Evolutionary conservation across 2,797 vertebrate genomes (phyloP).

Genomic region (Psittacula derbiana): DNA sequence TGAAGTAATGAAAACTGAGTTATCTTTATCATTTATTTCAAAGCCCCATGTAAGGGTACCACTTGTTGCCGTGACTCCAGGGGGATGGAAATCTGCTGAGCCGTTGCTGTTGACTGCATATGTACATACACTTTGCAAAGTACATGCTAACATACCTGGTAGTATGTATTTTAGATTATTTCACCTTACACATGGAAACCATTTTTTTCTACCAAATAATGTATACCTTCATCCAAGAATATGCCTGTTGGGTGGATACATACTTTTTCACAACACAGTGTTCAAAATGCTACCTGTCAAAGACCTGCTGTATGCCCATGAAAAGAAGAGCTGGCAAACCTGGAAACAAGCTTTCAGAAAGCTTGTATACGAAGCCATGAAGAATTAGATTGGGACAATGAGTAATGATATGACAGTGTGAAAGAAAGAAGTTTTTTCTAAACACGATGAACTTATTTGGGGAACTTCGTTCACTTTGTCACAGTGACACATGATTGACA

Average conservation of each 20-base stretch:
- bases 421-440: neutral
- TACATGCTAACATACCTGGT: neutral
- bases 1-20: neutral
- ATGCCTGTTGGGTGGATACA: rapidly evolving
- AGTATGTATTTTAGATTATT: rapidly evolving
- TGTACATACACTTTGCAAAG: neutral
- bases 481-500: neutral
- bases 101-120: neutral
- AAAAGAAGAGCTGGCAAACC: neutral
- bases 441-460: neutral
- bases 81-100: neutral
- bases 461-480: neutral
- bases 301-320: neutral
- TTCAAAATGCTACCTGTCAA: neutral
- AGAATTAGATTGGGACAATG: neutral
- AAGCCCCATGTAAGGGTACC: neutral
- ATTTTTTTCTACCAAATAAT: neutral
- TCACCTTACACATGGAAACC: rapidly evolving
- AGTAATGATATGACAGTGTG: neutral
- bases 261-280: rapidly evolving
- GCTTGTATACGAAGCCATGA: rapidly evolving
- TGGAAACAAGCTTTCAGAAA: neutral
- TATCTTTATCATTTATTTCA: neutral
- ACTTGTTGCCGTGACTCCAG: neutral
- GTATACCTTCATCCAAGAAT: rapidly evolving